A percentile compares a stretch with the other conserved stretches of the same genome.
Evolutionary conservation across 2,888 invertebrate species (phyloP).

Genomic region (Himalopsyche kuldschensis): DNA sequence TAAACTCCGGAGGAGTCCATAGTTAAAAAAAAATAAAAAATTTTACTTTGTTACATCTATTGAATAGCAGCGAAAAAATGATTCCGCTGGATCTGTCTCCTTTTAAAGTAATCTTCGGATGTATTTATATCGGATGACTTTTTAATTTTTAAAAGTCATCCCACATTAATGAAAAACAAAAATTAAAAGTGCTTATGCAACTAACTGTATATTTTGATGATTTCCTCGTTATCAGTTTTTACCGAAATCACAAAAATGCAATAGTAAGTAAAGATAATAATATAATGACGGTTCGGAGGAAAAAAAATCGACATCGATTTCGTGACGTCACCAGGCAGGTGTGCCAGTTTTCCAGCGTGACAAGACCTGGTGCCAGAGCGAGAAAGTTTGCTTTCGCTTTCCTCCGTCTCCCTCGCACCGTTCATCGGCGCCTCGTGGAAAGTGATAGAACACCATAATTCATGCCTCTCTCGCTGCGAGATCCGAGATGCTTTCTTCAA

Average conservation of each 20-base stretch:
- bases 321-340: not conserved
- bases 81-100: too few species aligned
- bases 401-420: not conserved
- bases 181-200: not conserved
- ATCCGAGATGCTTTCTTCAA: not conserved
- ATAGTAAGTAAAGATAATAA: not conserved
- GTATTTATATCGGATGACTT: too few species aligned
- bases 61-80: too few species aligned
- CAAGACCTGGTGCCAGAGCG: not conserved
- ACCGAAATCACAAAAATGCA: not conserved
- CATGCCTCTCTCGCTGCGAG: not conserved
- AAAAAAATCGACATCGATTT: not conserved
- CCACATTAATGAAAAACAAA: too few species aligned
- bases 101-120: too few species aligned
- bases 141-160: too few species aligned
- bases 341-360: not conserved
- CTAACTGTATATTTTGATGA: not conserved
- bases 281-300: not conserved
- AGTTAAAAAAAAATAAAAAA: too few species aligned
- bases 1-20: too few species aligned
- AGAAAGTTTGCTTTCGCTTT: not conserved
- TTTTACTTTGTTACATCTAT: too few species aligned
- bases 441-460: not conserved
- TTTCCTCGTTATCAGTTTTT: not conserved
- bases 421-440: not conserved